phyloP scores from a whole-genome alignment of 2,797 vertebrate genomes.

The Girardinus metallicus region DNA sequence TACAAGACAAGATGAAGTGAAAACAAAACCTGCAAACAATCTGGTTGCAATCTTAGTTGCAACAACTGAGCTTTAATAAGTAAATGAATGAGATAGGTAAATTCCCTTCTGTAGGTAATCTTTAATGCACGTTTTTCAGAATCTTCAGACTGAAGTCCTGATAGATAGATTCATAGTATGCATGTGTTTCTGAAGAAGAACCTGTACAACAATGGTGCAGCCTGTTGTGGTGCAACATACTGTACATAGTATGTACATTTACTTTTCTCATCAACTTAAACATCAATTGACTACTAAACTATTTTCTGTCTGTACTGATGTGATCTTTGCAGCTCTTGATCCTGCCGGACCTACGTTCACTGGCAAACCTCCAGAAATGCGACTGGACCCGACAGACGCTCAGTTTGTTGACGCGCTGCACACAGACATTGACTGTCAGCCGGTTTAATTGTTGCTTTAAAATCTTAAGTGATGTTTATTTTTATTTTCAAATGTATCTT shows the following conservation, averaged over 20 bases:
- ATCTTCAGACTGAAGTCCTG: not conserved
- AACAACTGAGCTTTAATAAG: not conserved
- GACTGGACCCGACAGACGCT: slow-evolving; percentile 88
- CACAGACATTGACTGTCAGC: slow-evolving; percentile 87
- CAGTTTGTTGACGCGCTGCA: slow-evolving; percentile 93
- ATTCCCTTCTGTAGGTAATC: not conserved
- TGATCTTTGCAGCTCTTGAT: slow-evolving; percentile 86
- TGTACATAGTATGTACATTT: not conserved
- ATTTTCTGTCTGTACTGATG: not conserved
- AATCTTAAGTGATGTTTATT: not conserved
- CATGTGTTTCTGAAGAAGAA: not conserved
- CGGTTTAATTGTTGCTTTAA: not conserved
- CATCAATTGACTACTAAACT: not conserved
- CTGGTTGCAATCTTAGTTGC: not conserved
- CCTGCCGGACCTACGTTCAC: slow-evolving; percentile 91
- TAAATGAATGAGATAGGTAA: not conserved
- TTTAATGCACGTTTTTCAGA: not conserved
- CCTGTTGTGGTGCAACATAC: not conserved
- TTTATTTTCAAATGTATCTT: not conserved
- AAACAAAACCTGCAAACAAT: not conserved
- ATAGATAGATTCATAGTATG: not conserved
- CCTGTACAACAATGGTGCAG: not conserved
- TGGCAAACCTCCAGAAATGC: slow-evolving; percentile 52
- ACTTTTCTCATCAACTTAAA: not conserved
- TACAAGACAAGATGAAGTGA: not conserved